These are phyloP conservation scores for Agrilus cyanescens DNA, from an alignment of 2,888 invertebrate genomes.

Conservation along the genomic window DNA sequence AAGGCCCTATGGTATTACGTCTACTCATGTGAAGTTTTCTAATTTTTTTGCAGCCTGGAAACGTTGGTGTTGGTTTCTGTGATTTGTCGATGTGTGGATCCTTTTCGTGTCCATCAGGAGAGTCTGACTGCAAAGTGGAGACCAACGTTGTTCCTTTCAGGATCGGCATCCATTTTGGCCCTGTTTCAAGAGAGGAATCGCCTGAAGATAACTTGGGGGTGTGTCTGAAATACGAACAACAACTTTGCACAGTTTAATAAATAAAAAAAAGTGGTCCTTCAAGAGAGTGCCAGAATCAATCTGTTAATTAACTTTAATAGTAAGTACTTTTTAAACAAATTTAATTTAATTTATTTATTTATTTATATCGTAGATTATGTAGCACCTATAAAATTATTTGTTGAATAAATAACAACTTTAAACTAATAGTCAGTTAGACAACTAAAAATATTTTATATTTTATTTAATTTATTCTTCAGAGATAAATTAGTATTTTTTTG, in stretches of 20 bases:
- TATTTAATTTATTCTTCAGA: too few relatives aligned
- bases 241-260: conserved; percentile 44
- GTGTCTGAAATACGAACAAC: conserved; percentile 62
- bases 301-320: too few relatives aligned
- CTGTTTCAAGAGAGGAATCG: conserved; percentile 49
- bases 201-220: conserved; percentile 76
- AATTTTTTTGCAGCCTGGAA: conserved; percentile 40
- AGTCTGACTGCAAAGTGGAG: conserved; percentile 52
- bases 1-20: background rate
- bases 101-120: conserved; percentile 50
- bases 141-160: conserved; percentile 67
- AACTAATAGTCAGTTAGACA: too few relatives aligned
- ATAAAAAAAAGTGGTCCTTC: too few relatives aligned
- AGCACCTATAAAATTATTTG: too few relatives aligned
- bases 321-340: too few relatives aligned
- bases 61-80: conserved; percentile 51
- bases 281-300: too few relatives aligned
- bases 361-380: too few relatives aligned
- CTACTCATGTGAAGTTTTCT: background rate
- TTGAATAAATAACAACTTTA: too few relatives aligned
- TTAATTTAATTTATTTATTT: too few relatives aligned
- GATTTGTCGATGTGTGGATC: conserved; percentile 70
- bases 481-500: too few relatives aligned
- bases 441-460: too few relatives aligned
- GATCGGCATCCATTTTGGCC: conserved; percentile 67